Base-by-base conservation (phyloP, 2,113 vertebrate genomes). In the Pelobates fuscus region DNA sequence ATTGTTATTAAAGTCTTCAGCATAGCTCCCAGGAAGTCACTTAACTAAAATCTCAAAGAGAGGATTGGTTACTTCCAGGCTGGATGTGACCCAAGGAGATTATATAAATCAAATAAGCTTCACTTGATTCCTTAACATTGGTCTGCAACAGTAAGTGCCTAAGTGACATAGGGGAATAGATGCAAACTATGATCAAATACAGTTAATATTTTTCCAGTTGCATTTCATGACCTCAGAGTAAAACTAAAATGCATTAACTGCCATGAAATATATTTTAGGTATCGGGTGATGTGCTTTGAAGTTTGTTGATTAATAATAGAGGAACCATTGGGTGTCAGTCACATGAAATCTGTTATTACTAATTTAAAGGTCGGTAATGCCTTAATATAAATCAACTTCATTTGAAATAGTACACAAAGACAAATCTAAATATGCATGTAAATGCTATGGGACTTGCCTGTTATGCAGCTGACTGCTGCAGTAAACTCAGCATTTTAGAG, bases 71-170 rank as follows among this genome's bases (percentile, higher is more conserved):
- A 77, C 79, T 80, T 78, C 77, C 78, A 83, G 83, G 83, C 85
- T 83, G 77, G 64, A 79, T 83, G 61, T 83, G 83, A 85, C 84
- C 82, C 79, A 85, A 81, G 82, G 81, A 85, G 84, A 79, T 83
- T 84, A 80, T 68, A 83, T 82, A 83, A 88, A 82, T 82, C 86
- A 87, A 79, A 84, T 73, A 78, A 76, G 80, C 80, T 82, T 86
- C 86, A 83, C 81, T 85, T 86, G 74, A 87, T 88, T 87, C 76
- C 86, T 83, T 84, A 79, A 73, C 65, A 85, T 85, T 78, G 80
- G 84, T 82, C 85, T 86, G 82, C 70, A 85, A 82, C 82, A 85
- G n/a, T 87, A 89, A 89, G 81, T 88, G 83, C 84, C 81, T 89
- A 86, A 85, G 83, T 88, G 83, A 80, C 85, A 82, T 84, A 77